These are phyloP conservation scores for Onychomys torridus DNA, from an alignment of 2,797 vertebrate species.

Conservation along the genomic window DNA sequence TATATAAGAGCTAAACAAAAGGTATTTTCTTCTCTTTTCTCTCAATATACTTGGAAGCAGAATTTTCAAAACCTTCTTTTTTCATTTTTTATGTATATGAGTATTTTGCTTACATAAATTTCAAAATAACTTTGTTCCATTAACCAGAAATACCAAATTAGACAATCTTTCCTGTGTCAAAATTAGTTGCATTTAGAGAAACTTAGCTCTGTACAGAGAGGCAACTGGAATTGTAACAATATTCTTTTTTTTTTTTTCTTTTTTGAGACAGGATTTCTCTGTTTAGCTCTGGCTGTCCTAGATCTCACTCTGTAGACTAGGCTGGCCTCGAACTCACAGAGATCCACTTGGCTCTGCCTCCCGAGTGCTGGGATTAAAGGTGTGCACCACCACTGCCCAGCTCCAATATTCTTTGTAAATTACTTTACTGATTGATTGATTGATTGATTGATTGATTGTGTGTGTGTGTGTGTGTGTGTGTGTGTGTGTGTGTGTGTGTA, in stretches of 20 bases:
- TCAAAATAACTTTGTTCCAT: slow-evolving; percentile 37
- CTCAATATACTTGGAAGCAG: background rate
- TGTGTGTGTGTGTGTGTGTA: background rate
- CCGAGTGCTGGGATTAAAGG: too few relatives aligned
- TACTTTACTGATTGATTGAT: background rate
- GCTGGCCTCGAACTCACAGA: too few relatives aligned
- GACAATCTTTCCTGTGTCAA: background rate
- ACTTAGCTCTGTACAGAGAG: background rate
- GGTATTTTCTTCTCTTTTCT: background rate
- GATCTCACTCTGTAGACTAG: too few relatives aligned
- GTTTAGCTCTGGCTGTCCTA: too few relatives aligned
- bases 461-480: background rate
- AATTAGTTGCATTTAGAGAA: background rate
- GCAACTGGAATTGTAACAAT: background rate
- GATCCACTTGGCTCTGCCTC: too few relatives aligned
- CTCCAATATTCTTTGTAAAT: background rate
- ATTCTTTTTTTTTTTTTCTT: too few relatives aligned
- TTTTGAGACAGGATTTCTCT: too few relatives aligned
- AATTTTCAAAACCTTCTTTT: slow-evolving; percentile 17
- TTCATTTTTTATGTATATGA: background rate
- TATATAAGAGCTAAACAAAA: slow-evolving; percentile 3
- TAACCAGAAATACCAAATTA: slow-evolving; percentile 52
- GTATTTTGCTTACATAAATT: slow-evolving; percentile 20
- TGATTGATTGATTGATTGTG: background rate
- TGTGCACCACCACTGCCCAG: too few relatives aligned